Evolutionary conservation across 2,888 invertebrate species (phyloP), one percentile per base, ranked within the genome.

Genomic region (Macroteleia sp.): DNA sequence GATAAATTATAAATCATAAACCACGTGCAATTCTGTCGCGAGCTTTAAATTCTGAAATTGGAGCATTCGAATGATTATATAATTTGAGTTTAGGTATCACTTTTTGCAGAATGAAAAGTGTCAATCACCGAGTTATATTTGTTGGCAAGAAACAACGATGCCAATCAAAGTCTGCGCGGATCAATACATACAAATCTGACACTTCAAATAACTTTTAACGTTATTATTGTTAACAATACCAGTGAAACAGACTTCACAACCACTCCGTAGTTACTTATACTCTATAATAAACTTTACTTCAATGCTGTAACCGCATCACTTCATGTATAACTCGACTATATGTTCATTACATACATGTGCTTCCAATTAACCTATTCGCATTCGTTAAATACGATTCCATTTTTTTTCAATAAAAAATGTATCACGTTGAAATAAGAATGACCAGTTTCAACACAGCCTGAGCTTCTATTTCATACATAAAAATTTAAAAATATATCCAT

Each of bases 1-100:
- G n/a, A 61, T 61, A 39, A 48, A 48, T 48, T 39, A 36, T 54
- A 54, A 54, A 54, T 36, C 19, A 20, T 22, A 42, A 42, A n/a
- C 42, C 39, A 9, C n/a, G 10, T 1, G 17, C 14, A 30, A 14
- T 44, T 22, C 14, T 25, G 25, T 25, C 30, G 10, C 30, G 14
- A 25, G 25, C 4, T 9, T 1, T 30, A 22, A 42, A 44, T 25
- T 4, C 14, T 1, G 14, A 44, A 17, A 8, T 19, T 8, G 8
- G 36, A 36, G 14, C 36, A 36, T 12, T 14, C n/a, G n/a, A 8
- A 5, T 2, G 17, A 25, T 25, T 25, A 6, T 25, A 6, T 6
- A 25, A 25, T 25, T 25, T 6, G 9, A 17, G 39, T 39, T 39
- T 3, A 14, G 9, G 6, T 1, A 14, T 9, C 17, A 17, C 3